Evolutionary conservation across 37 sponge, comb jelly and placozoan genomes (phyloP).

Genomic region (Cliona cf. orientalis): DNA sequence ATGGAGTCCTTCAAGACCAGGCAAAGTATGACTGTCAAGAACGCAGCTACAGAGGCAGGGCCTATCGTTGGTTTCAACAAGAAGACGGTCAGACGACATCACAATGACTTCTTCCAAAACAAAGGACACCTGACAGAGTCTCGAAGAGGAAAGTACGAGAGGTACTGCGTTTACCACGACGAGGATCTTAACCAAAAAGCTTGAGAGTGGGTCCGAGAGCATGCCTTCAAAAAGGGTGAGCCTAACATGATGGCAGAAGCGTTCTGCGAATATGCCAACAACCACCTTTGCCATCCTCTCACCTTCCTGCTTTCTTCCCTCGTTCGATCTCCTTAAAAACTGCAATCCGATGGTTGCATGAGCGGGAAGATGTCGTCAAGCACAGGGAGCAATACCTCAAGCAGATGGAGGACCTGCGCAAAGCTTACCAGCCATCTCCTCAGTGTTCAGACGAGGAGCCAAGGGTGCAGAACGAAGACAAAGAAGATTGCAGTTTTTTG

Average conservation of each 20-base stretch:
- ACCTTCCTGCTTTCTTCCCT: conserved; percentile 25
- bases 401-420: not conserved
- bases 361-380: conserved; percentile 22
- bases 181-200: not conserved
- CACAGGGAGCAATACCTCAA: conserved; percentile 7
- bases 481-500: too few relatives aligned
- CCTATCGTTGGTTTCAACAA: conserved; percentile 18
- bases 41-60: conserved; percentile 10
- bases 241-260: conserved; percentile 34
- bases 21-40: not conserved
- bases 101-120: conserved; percentile 26
- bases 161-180: not conserved
- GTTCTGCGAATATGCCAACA: conserved; percentile 24
- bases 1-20: conserved; percentile 3
- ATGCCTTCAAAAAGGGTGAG: conserved; percentile 28
- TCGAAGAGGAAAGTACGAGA: conserved; percentile 23
- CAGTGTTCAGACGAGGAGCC: not conserved
- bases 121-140: not conserved
- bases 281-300: not conserved
- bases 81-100: conserved; percentile 7
- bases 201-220: conserved; percentile 2
- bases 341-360: conserved; percentile 41
- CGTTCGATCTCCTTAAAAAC: conserved; percentile 20
- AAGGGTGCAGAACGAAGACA: not conserved
- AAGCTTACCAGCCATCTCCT: conserved; percentile 12